phyloP scores from a whole-genome alignment of 2,113 vertebrate genomes.

The Pampusana beccarii region DNA sequence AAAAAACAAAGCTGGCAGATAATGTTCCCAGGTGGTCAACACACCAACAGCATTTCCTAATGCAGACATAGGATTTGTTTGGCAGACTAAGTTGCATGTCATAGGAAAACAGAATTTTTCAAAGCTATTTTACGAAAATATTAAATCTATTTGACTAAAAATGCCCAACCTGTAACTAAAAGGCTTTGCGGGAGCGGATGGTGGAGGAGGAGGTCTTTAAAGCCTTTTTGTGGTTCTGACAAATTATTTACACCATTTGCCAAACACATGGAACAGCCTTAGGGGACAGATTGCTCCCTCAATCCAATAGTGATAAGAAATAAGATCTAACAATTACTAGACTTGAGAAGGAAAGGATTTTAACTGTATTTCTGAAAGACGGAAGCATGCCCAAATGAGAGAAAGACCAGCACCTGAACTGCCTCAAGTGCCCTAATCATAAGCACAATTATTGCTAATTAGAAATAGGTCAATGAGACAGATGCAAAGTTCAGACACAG shows the following conservation, averaged over 20 bases:
- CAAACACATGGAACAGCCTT: conserved; percentile 15
- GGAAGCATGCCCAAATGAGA: neutral
- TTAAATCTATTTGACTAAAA: neutral
- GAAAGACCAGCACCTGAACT: neutral
- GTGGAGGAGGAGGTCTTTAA: neutral
- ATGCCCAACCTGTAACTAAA: neutral
- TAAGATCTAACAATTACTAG: neutral
- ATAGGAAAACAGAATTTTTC: neutral
- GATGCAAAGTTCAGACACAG: neutral
- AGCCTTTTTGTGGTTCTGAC: conserved; percentile 24
- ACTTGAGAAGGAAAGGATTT: neutral
- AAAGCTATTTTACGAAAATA: neutral
- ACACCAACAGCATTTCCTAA: neutral
- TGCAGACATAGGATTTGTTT: neutral
- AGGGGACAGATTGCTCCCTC: conserved; percentile 21
- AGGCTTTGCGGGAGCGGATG: neutral
- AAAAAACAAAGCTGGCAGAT: neutral
- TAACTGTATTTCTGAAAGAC: neutral
- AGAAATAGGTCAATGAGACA: neutral
- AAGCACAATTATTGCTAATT: neutral
- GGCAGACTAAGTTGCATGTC: neutral
- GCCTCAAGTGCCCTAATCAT: neutral
- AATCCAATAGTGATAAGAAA: conserved; percentile 24
- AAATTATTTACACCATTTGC: neutral
- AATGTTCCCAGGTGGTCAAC: neutral